Evolutionary conservation across 2,888 invertebrate species (phyloP), one percentile per base, ranked within the genome.

Genomic region (Liopterus haemorrhoidalis): DNA sequence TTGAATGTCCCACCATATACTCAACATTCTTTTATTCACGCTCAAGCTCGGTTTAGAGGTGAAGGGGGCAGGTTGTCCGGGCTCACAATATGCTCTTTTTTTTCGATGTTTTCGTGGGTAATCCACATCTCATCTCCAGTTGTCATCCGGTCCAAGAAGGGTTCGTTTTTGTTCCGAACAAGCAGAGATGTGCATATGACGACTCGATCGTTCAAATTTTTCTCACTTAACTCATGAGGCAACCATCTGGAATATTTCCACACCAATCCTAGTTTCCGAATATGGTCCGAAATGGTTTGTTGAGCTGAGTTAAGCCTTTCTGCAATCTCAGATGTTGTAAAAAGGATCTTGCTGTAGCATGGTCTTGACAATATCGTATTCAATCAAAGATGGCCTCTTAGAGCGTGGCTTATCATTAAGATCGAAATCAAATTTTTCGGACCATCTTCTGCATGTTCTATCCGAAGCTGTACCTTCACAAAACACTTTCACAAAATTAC

Each of bases 1-100:
- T n/a, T n/a, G n/a, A n/a, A n/a, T n/a, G n/a, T n/a, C n/a, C 47
- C 40, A 47, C 49, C 49, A 46, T 43, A 39, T 47, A 47, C 39
- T 43, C 43, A 47, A 47, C 44, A 49, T 43, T 47, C 35, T 47
- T 39, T 49, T 49, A 33, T n/a, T n/a, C n/a, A n/a, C n/a, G n/a
- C n/a, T n/a, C n/a, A n/a, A n/a, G n/a, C n/a, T n/a, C n/a, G n/a
- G n/a, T n/a, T n/a, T n/a, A n/a, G n/a, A n/a, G n/a, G n/a, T n/a
- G n/a, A n/a, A n/a, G n/a, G n/a, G n/a, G n/a, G n/a, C n/a, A n/a
- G n/a, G n/a, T n/a, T n/a, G n/a, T n/a, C n/a, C n/a, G n/a, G n/a
- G n/a, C n/a, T n/a, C n/a, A n/a, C n/a, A n/a, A n/a, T n/a, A n/a
- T n/a, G n/a, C n/a, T n/a, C n/a, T n/a, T n/a, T n/a, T 22, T 49